Base-by-base conservation (phyloP, 1,140 invertebrate species). In the Lithobius niger region DNA sequence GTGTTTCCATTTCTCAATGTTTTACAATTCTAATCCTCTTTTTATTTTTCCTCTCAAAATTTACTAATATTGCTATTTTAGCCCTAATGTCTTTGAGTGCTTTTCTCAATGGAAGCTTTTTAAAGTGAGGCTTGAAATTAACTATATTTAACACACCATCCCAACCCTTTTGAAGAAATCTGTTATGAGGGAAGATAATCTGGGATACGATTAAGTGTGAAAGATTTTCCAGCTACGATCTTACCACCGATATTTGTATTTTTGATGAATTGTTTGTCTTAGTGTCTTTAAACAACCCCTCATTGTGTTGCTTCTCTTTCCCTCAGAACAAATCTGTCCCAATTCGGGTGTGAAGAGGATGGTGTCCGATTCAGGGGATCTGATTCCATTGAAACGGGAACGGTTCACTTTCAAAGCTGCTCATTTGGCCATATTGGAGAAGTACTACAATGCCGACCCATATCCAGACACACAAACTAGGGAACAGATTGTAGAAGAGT, bases 381-480 rank as follows among this genome's bases (percentile, higher is more conserved):
- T 64, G 26, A 61, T 65, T 36, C 63, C 63, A 21, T 40, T 64
- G 25, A 62, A 62, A 59, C 55, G 71, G 24, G 71, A 71, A 52
- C 57, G 71, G 22, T 73, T 73, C 54, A 69, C 69, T 36, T 73
- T 73, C 59, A 64, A 67, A 51, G 64, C 65, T 40, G 65, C 66
- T 52, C 71, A 73, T 62, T 59, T 73, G 24, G 65, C 67, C 19
- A 62, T 73, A 31, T 59, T 73, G 44, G 71, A 73, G 52, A 57
- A 60, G 25, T 65, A 60, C 52, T 73, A 70, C 59, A 64, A 67
- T 44, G 64, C 64, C 43, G 67, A 70, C 56, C 67, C 67, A 26
- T 73, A 73, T 59, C 71, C 71, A 26, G 65, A 68, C 21, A 59
- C 62, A n/a, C 66, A 69, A 52, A 66, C 65, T 42, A 58, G 70